Base-by-base conservation (phyloP, 2,888 invertebrate genomes). In the Zaprionus bogoriensis region DNA sequence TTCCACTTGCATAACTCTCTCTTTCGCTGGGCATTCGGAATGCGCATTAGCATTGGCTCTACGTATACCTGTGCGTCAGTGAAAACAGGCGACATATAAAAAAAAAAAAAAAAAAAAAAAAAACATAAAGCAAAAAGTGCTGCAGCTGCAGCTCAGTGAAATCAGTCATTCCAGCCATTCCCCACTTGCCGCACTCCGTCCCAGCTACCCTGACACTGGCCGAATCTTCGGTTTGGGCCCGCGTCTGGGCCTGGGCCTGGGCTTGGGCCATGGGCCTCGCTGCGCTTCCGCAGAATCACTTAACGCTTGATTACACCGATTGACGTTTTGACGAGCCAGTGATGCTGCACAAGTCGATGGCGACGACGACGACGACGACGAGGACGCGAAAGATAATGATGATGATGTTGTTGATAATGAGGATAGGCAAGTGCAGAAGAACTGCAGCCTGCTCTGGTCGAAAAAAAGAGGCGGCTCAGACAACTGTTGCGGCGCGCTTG, bases 251-350 rank as follows among this genome's bases (percentile, higher is more conserved):
- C 12, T 14, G 2, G 32, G 32, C 32, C 14, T 14, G 5, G 32
- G 14, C 6, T 7, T 14, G 27, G 1, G 27, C 27, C 32, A 17
- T 36, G 55, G 62, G 64, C 59, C 39, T 53, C 53, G 85, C 60
- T 78, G 74, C 83, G 75, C 87, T 84, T 87, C 82, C 85, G 78
- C 87, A 77, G 88, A 88, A 87, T 88, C 87, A 87, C 87, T 87
- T 87, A 88, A 87, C 87, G 87, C 87, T 87, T 88, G 87, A 88
- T 87, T 87, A 87, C 88, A 78, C 77, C 82, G 88, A 88, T 87
- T 78, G 81, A 77, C 84, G 82, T 81, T 88, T 81, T 82, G 78
- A 84, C 86, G 79, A 82, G 86, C 77, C 76, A 74, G 73, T 88
- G 83, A 80, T 79, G 87, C 74, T 84, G 82, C 78, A 80, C 83